Conservation (phyloP, 2,113 vertebrate genomes). For the Coregonus clupeaformis region DNA sequence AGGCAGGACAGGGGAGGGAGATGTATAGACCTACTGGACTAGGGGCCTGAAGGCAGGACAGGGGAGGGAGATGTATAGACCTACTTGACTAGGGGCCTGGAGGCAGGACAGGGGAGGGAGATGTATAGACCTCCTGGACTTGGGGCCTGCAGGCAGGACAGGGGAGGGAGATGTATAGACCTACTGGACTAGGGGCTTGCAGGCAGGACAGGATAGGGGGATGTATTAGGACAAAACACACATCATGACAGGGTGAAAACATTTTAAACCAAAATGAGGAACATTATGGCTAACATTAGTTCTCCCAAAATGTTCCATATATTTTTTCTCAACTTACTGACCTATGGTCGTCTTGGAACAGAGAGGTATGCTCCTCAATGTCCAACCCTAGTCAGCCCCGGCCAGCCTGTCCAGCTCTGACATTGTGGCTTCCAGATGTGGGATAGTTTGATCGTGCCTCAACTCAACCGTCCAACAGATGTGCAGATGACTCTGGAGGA, state of each 20-base stretch:
- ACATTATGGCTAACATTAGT: neutral
- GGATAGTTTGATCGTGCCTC: neutral
- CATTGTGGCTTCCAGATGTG: neutral
- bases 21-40: too few species aligned
- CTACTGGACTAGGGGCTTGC: too few species aligned
- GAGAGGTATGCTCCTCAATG: constrained; percentile 13
- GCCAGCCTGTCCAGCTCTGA: neutral
- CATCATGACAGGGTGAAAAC: too few species aligned
- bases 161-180: too few species aligned
- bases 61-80: too few species aligned
- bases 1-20: neutral
- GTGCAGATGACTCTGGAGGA: neutral
- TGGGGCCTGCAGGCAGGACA: too few species aligned
- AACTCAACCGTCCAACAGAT: neutral
- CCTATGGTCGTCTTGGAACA: constrained; percentile 15
- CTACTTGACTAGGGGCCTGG: too few species aligned
- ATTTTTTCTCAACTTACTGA: neutral
- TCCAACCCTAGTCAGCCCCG: neutral
- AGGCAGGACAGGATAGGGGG: too few species aligned
- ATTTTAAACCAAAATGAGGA: constrained; percentile 8
- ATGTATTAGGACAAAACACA: too few species aligned
- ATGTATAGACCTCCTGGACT: too few species aligned
- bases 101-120: too few species aligned
- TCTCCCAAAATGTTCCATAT: constrained; percentile 14
- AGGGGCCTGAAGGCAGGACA: too few species aligned